Base-by-base conservation (phyloP, 2,113 vertebrate species). In the Stigmatopora nigra region DNA sequence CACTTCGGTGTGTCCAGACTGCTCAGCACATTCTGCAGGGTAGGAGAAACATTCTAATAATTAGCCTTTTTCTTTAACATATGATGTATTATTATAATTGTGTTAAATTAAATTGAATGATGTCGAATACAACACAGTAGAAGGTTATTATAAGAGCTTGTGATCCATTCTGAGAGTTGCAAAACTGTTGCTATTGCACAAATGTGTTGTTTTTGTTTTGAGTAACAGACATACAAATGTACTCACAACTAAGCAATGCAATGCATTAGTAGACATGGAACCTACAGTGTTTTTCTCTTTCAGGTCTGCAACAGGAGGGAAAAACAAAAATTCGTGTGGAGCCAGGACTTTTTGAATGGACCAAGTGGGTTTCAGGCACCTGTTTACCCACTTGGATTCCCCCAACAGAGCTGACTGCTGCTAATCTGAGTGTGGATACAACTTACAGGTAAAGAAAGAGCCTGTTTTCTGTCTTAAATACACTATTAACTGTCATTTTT, bases 321-420 rank as follows among this genome's bases (percentile, higher is more conserved):
- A 93, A 91, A 75, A 89, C 93, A 76, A 98, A 94, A 79, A 94
- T 99, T 63, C 91, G 95, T 0, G 81, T 99, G 3, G 97, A 99
- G 85, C 97, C 97, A 0, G 96, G 97, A 38, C 81, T 99, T 65
- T 98, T 99, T 76, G 96, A 99, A 72, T 99, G 97, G 97, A 98
- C 96, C 45, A 98, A 98, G 84, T 99, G 96, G 96, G 95, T 98
- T 44, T 87, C 95, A 2, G 97, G 97, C 65, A 96, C 73, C 64
- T 87, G 91, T 0, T 83, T 98, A 66, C 96, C 97, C 1, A 86
- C 90, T 16, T 99, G 97, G 97, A 95, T 98, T 56, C 85, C 93
- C 8, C 89, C 93, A 0, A 61, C 91, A 47, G 96, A 99, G 19
- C 84, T 98, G 84, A 93, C 91, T 11, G 89, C 93, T 66, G 93